Evolutionary conservation across 1,140 invertebrate species (phyloP), one percentile per base, ranked within the genome.

Genomic region (Macrotrachela quadricornifera): DNA sequence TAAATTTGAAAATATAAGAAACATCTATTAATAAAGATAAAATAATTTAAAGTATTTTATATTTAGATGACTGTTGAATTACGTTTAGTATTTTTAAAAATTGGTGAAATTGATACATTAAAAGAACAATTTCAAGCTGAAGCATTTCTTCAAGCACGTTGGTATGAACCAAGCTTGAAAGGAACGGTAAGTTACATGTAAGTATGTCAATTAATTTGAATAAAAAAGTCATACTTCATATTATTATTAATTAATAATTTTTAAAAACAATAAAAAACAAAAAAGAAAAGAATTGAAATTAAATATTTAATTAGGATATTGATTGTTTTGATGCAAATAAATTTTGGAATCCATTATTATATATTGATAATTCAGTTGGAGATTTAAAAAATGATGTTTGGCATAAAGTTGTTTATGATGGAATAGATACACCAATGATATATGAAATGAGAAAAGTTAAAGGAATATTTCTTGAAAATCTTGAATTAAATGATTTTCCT

Each of bases 21-120:
- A 2, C 21, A 8, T 4, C 21, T n/a, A n/a, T n/a, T n/a, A n/a
- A n/a, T n/a, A n/a, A n/a, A n/a, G n/a, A n/a, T n/a, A n/a, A n/a
- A n/a, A n/a, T n/a, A n/a, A n/a, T n/a, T n/a, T 30, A 8, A 30
- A 4, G 8, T 30, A 4, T 8, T 30, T 30, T 30, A 4, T 30
- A 42, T 59, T 41, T 59, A 67, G 65, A 60, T 50, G 45, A 56
- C 57, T 41, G 51, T 53, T 14, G 44, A 53, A 39, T 21, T 53
- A n/a, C 46, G 46, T 40, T 17, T 53, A 17, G 46, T 53, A 40
- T 53, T 53, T 48, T 40, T 53, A 30, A 16, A 44, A 17, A 44
- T 53, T 1, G 51, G 51, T n/a, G 51, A 53, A 53, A 53, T 53
- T 21, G 51, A 53, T 36, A 53, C 46, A 30, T 44, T 53, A 18